phyloP scores from a whole-genome alignment of 2,113 vertebrate species.

The Toxotes jaculatrix region DNA sequence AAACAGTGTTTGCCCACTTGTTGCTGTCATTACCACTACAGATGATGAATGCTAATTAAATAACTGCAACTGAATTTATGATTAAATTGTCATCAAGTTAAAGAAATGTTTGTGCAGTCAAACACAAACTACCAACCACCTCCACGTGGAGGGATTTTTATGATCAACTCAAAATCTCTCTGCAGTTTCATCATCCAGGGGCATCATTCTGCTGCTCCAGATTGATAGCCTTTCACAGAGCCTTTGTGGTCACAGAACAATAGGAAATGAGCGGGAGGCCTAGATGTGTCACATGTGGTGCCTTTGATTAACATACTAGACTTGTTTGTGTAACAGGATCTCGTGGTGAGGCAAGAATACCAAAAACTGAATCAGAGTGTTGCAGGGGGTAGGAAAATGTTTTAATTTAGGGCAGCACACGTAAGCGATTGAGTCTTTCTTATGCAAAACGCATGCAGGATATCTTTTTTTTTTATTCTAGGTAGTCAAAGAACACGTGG shows the following conservation, averaged over 20 bases:
- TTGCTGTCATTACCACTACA: constrained; percentile 36
- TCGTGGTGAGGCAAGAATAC: constrained; percentile 63
- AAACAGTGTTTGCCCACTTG: constrained; percentile 58
- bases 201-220: constrained; percentile 74
- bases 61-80: neutral
- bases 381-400: constrained; percentile 16
- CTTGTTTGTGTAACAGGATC: constrained; percentile 79
- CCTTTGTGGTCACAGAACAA: constrained; percentile 85
- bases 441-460: neutral
- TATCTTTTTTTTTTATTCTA: constrained; percentile 1
- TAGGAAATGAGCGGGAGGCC: constrained; percentile 83
- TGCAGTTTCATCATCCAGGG: constrained; percentile 65
- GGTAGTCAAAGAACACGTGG: neutral
- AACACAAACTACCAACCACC: constrained; percentile 12
- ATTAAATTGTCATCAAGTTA: constrained; percentile 5
- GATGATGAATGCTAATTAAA: constrained; percentile 14
- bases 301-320: constrained; percentile 84
- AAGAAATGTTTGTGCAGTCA: constrained; percentile 11
- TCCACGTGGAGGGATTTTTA: neutral
- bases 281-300: constrained; percentile 81
- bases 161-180: constrained; percentile 31
- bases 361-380: constrained; percentile 47
- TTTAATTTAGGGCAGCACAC: constrained; percentile 10
- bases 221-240: constrained; percentile 80
- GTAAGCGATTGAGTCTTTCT: neutral